phyloP scores from a whole-genome alignment of 2,113 vertebrate genomes.

The Clupea harengus region DNA sequence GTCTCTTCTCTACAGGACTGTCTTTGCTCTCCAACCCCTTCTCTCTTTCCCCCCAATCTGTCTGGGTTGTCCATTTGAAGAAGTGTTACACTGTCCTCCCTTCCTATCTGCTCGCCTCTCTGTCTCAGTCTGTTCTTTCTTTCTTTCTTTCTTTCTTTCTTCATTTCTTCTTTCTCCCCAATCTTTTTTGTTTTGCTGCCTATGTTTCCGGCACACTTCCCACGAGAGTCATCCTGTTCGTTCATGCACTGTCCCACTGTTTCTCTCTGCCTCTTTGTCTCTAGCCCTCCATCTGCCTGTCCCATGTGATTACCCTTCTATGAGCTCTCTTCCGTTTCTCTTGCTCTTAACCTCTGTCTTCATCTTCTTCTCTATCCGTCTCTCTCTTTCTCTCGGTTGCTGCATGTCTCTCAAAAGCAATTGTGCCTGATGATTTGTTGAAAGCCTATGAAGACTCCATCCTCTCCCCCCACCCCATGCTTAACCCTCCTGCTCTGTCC shows the following conservation, averaged over 20 bases:
- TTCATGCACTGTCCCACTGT: too few species aligned
- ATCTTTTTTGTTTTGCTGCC: not conserved
- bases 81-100: not conserved
- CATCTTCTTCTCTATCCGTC: not conserved
- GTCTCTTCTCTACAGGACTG: not conserved
- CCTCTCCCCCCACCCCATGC: constrained; percentile 16
- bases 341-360: not conserved
- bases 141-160: not conserved
- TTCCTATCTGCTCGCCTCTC: not conserved
- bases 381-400: not conserved
- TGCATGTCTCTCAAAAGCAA: not conserved
- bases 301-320: not conserved
- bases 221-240: not conserved
- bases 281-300: not conserved
- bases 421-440: not conserved
- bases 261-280: not conserved
- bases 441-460: not conserved
- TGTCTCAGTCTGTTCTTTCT: constrained; percentile 2
- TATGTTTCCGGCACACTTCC: not conserved
- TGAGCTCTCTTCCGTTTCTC: not conserved
- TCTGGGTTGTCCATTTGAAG: constrained; percentile 12
- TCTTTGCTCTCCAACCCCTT: not conserved
- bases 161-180: not conserved
- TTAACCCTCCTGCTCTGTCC: constrained; percentile 32
- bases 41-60: not conserved